Base-by-base conservation (phyloP, 2,888 invertebrate genomes). In the Thera britannica region DNA sequence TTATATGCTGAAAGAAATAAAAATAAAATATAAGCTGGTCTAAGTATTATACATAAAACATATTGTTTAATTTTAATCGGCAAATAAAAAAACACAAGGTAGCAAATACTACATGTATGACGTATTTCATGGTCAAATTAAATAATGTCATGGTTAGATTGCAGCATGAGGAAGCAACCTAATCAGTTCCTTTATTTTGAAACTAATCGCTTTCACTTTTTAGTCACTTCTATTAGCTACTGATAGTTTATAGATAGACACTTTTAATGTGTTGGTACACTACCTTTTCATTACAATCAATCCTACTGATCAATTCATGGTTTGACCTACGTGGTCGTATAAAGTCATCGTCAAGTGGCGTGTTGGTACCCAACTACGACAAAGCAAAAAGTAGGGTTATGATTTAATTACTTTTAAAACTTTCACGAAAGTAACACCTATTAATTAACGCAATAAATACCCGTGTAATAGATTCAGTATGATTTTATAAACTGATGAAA, bases 61-160 rank as follows among this genome's bases (percentile, higher is more conserved):
- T 9, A 9, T 7, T 44, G 9, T 46, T 46, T 34, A 52, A 34
- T 34, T 51, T 23, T 51, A 12, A 2, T 23, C 6, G 12, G 12
- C 12, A 51, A 1, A 49, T 3, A 49, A 49, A 51, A 51, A 23
- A 46, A 46, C 44, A 46, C 44, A 46, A 12, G 51, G 23, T 51
- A 51, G 23, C 51, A 51, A 23, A 51, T 23, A 12, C 6, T 51
- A 12, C 12, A 52, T 34, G 9, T 34, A 23, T 52, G 52, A 52
- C 34, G 52, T 34, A 34, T 52, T 51, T 55, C 68, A 63, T 46
- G 62, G 65, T 67, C 58, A 57, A 51, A 64, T 62, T 49, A 65
- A 73, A 68, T 70, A 65, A 72, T 68, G 68, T 73, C 70, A 73
- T 38, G 68, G 73, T 38, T 62, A 69, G 4, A 56, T 35, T 52